Evolutionary conservation across 1,140 invertebrate genomes (phyloP).

Genomic region (Pectinophora gossypiella): DNA sequence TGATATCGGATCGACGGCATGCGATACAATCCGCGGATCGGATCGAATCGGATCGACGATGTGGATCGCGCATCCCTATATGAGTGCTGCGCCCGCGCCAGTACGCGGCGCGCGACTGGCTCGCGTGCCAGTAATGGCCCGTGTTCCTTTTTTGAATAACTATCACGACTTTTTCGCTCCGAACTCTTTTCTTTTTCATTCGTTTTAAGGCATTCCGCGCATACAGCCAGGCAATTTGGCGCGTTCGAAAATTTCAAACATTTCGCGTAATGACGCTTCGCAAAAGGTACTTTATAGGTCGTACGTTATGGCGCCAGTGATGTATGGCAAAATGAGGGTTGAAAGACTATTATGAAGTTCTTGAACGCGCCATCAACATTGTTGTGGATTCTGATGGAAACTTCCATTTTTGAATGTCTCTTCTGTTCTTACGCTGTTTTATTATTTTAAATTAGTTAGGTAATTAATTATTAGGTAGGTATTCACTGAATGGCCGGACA

Average conservation of each 20-base stretch:
- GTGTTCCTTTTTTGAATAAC: constrained; percentile 70
- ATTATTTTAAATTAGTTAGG: background rate
- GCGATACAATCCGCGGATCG: no score
- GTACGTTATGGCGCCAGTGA: constrained; percentile 5
- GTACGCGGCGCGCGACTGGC: constrained; percentile 57
- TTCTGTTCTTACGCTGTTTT: background rate
- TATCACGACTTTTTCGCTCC: constrained; percentile 73
- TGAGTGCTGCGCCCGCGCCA: no score
- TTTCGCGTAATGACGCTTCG: constrained; percentile 23
- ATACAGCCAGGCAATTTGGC: constrained; percentile 57
- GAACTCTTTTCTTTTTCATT: constrained; percentile 41
- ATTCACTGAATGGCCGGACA: no score
- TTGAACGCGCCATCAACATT: constrained; percentile 1
- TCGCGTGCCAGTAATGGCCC: constrained; percentile 72
- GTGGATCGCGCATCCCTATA: no score
- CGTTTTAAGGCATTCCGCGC: constrained; percentile 54
- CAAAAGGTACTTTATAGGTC: constrained; percentile 5
- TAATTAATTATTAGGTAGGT: no score
- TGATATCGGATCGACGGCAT: no score
- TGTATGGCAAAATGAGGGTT: constrained; percentile 6
- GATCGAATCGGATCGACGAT: no score
- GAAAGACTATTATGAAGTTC: constrained; percentile 5
- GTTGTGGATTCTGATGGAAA: background rate
- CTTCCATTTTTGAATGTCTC: background rate
- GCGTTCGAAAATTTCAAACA: constrained; percentile 60